Evolutionary conservation across 1,140 invertebrate species (phyloP), one percentile per base, ranked within the genome.

Genomic region (Brachionus manjavacas): DNA sequence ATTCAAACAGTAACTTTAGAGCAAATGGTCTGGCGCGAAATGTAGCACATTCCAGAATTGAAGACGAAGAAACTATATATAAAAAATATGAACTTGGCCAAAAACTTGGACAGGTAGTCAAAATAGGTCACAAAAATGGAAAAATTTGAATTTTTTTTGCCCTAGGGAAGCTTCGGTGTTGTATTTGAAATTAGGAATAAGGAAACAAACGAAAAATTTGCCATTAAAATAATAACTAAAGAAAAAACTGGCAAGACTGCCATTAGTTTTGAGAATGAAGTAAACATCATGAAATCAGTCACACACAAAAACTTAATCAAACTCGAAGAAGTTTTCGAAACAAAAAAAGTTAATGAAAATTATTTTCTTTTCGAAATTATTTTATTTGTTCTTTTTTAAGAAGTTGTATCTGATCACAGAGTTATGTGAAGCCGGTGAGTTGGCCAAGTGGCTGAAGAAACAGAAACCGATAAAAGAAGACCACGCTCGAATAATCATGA

Each of bases 211-310:
- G 85, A 87, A 70, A 85, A 86, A 41, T 91, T 90, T 89, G 91
- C 91, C 4, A 91, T 92, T 84, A 92, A 92, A 88, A 88, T 89
- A 31, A 88, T 92, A 31, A 88, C 89, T 85, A 92, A 91, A 87
- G 88, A 89, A 85, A 89, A 90, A 49, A 49, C 41, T 76, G 43
- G 43, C 9, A 76, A 76, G 25, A 49, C 87, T 41, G 85, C 91
- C 14, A 88, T 88, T 76, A 86, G 89, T 70, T 85, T 91, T 16
- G 88, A 91, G 78, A 86, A 89, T 85, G 91, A 92, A 88, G 91
- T 92, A 28, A 85, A 88, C 68, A 91, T 92, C 66, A 87, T 92
- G 83, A 91, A 91, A 86, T 86, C 88, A 84, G 91, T 92, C 7
- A 86, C 89, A 23, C 91, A 92, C 87, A 89, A 89, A 25, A 90